Evolutionary conservation across 2,113 vertebrate genomes (phyloP).

Genomic region (Geococcyx californianus): DNA sequence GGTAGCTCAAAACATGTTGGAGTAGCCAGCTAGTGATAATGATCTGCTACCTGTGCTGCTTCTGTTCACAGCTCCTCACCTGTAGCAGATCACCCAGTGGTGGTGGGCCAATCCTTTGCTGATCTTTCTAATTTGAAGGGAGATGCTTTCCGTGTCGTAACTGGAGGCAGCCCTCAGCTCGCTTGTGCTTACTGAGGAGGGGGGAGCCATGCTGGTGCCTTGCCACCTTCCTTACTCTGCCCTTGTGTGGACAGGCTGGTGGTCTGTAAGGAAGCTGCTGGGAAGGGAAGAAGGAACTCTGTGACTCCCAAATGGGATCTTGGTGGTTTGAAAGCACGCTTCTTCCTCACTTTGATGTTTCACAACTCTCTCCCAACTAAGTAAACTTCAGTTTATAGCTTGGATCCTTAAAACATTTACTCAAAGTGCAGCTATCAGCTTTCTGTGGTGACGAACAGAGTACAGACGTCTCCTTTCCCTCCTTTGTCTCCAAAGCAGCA

Average conservation of each 20-base stretch:
- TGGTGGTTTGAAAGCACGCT: neutral
- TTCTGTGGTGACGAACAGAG: neutral
- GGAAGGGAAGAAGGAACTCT: neutral
- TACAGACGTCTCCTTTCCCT: neutral
- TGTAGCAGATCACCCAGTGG: neutral
- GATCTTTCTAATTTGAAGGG: neutral
- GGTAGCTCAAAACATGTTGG: neutral
- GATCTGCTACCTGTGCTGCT: neutral
- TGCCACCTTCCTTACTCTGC: neutral
- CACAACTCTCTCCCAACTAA: neutral
- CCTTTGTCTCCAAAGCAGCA: neutral
- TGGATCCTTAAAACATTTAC: neutral
- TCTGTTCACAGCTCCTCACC: neutral
- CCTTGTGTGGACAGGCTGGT: rapidly evolving
- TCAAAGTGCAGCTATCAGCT: neutral
- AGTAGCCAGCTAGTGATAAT: neutral
- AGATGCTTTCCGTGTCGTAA: neutral
- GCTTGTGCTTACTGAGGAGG: neutral
- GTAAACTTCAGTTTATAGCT: neutral
- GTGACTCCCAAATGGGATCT: neutral
- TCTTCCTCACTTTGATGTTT: rapidly evolving
- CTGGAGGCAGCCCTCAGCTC: neutral
- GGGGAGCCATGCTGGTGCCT: neutral
- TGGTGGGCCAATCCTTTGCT: neutral
- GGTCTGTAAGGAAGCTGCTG: neutral